Evolutionary conservation across 2,113 vertebrate species (phyloP).

Genomic region (Felis chaus): DNA sequence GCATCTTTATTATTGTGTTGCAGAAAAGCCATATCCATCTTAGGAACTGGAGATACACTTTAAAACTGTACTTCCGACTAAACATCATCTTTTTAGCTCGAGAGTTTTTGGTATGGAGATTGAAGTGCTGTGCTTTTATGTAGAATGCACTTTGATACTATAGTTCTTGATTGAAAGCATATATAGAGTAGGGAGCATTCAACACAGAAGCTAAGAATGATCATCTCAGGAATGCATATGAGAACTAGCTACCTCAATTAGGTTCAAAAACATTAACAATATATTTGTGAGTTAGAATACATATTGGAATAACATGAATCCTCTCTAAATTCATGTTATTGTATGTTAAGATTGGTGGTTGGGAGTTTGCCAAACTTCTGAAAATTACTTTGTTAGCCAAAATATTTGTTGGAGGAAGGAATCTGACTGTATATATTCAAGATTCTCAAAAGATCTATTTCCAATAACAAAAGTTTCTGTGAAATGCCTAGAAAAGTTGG

Average conservation of each 20-base stretch:
- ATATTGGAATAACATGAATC: not conserved
- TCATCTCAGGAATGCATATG: not conserved
- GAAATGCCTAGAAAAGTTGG: conserved; percentile 74
- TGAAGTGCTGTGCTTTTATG: not conserved
- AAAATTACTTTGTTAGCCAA: not conserved
- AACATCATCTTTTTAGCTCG: conserved; percentile 66
- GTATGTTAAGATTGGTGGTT: not conserved
- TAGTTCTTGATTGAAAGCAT: not conserved
- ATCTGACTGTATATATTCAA: conserved; percentile 75
- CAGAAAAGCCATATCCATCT: conserved; percentile 74
- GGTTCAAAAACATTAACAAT: not conserved
- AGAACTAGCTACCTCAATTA: conserved; percentile 15
- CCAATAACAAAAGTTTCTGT: conserved; percentile 75
- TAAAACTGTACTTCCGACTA: conserved; percentile 74
- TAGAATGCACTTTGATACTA: not conserved
- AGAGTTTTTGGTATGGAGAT: conserved; percentile 48
- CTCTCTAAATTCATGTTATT: conserved; percentile 21
- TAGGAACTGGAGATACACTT: conserved; percentile 71
- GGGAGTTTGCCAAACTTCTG: not conserved
- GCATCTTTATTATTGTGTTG: conserved; percentile 2
- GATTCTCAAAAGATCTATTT: conserved; percentile 74
- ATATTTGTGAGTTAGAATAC: not conserved
- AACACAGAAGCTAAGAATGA: conserved; percentile 17
- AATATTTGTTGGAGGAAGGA: conserved; percentile 70
- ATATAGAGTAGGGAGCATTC: not conserved